Base-by-base conservation (phyloP, 2,113 vertebrate genomes). In the Nesogale talazaci region DNA sequence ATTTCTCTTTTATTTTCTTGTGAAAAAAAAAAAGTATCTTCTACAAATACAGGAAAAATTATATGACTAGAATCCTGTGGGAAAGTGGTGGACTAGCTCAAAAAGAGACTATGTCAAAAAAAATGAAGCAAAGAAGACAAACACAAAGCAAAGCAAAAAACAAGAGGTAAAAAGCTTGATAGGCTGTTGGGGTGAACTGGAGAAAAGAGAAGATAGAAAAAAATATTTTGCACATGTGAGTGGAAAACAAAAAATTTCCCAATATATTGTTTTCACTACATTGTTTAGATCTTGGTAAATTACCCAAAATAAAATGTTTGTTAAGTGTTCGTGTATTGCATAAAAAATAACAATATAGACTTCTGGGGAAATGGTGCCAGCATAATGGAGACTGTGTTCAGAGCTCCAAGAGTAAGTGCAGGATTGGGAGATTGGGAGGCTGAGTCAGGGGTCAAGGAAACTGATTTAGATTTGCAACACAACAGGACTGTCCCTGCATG, bases 261-360 rank as follows among this genome's bases (percentile, higher is more conserved):
- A 46, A 46, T 46, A 46, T 46, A 46, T 46, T 46, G 42, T 59
- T 20, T 46, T 20, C 67, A 6, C 8, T 69, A 6, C 88, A 56
- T 36, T 75, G 6, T 61, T 80, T 83, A 36, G 88, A 83, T 59
- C 2, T 29, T 89, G 27, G 29, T 82, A 38, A 57, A 59, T 70
- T 29, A 63, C 86, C 9, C 57, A 74, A 94, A 94, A 67, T 38
- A 81, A 70, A 86, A 46, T 63, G 36, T 69, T 74, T 95, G 46
- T 31, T 9, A 61, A 78, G 25, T 79, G 46, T 57, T 93, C 27
- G 52, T 46, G 10, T 5, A 46, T 46, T 90, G 1, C 63, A 27
- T 46, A 83, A 88, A 85, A 9, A 69, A 76, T 86, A 70, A 76
- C 83, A 70, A 77, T 42, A 57, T 23, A n/a, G 61, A 67, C 42